These are phyloP conservation scores for Capromys pilorides DNA, from an alignment of 2,797 vertebrate species.

Conservation along the genomic window DNA sequence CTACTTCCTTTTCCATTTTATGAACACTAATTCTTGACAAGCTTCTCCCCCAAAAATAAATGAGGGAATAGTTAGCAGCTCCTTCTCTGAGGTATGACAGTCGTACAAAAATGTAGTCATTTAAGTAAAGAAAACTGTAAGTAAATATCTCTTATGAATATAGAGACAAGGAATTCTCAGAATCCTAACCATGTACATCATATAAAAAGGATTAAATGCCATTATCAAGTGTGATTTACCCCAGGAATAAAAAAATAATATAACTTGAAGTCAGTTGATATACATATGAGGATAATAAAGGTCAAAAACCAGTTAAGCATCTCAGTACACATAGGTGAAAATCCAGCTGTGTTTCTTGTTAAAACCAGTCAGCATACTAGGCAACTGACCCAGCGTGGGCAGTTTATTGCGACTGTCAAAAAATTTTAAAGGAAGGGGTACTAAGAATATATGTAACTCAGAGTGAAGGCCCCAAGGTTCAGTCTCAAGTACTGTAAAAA, in stretches of 20 bases:
- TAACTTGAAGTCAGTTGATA: not conserved
- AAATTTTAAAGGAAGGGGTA: not conserved
- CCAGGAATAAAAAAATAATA: not conserved
- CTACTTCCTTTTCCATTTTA: not conserved
- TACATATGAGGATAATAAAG: not conserved
- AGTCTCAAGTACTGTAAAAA: not conserved
- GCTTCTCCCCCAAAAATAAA: not conserved
- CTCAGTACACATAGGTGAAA: not conserved
- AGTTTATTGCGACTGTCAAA: not conserved
- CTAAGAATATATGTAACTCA: not conserved
- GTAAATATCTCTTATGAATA: not conserved
- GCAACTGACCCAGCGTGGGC: not conserved
- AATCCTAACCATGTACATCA: not conserved
- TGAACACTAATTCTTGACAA: constrained; percentile 17
- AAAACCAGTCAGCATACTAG: not conserved
- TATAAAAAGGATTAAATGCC: not conserved
- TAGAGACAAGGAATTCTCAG: not conserved
- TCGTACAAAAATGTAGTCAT: not conserved
- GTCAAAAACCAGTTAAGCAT: not conserved
- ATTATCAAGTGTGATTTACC: not conserved
- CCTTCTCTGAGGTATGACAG: not conserved
- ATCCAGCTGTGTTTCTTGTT: constrained; percentile 3
- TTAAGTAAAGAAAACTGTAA: not conserved
- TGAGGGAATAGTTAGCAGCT: not conserved
- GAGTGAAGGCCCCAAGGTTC: not conserved